Percentiles rank a stretch among this genome's conserved stretches.
phyloP scores from a whole-genome alignment of 2,797 vertebrate species.

The Ctenopoma multispine region DNA sequence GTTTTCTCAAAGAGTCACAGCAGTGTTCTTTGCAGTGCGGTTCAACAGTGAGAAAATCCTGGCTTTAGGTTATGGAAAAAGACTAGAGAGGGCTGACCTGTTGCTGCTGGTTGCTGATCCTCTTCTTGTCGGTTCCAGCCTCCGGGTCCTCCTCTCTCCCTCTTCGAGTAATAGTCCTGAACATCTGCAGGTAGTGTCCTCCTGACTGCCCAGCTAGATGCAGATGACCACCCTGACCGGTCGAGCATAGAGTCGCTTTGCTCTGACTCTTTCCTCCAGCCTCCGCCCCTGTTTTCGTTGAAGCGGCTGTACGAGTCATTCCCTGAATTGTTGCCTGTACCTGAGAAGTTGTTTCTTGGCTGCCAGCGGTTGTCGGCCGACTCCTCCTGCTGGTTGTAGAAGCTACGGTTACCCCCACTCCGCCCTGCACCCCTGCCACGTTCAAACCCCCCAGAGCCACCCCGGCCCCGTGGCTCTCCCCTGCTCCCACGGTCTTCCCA shows the following conservation, averaged over 20 bases:
- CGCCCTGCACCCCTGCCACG: slow-evolving; percentile 84
- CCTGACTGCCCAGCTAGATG: slow-evolving; percentile 97
- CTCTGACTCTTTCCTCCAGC: slow-evolving; percentile 88
- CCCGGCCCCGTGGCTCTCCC: slow-evolving; percentile 86
- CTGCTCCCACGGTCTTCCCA: slow-evolving; percentile 68
- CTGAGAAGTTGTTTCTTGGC: slow-evolving; percentile 90
- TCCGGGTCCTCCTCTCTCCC: slow-evolving; percentile 86
- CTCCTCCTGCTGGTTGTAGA: slow-evolving; percentile 85
- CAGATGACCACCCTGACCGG: slow-evolving; percentile 97
- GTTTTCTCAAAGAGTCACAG: background rate
- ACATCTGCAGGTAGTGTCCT: slow-evolving; percentile 97
- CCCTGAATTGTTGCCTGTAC: slow-evolving; percentile 88
- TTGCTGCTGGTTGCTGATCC: slow-evolving; percentile 82
- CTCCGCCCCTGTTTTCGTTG: slow-evolving; percentile 88
- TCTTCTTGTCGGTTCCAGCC: slow-evolving; percentile 91
- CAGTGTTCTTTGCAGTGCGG: background rate
- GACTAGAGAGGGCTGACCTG: slow-evolving; percentile 65
- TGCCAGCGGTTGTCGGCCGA: slow-evolving; percentile 89
- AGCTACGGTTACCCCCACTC: slow-evolving; percentile 80
- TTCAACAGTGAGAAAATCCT: background rate
- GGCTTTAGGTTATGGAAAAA: background rate
- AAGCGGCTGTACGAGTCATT: slow-evolving; percentile 89
- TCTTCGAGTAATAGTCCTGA: slow-evolving; percentile 96
- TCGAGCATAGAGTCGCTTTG: slow-evolving; percentile 86
- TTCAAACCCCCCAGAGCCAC: slow-evolving; percentile 79